Percentiles rank a stretch among this genome's conserved stretches.
These are phyloP conservation scores for Melanotaenia parkinsoni DNA, from an alignment of 2,797 vertebrate species.

Conservation along the genomic window DNA sequence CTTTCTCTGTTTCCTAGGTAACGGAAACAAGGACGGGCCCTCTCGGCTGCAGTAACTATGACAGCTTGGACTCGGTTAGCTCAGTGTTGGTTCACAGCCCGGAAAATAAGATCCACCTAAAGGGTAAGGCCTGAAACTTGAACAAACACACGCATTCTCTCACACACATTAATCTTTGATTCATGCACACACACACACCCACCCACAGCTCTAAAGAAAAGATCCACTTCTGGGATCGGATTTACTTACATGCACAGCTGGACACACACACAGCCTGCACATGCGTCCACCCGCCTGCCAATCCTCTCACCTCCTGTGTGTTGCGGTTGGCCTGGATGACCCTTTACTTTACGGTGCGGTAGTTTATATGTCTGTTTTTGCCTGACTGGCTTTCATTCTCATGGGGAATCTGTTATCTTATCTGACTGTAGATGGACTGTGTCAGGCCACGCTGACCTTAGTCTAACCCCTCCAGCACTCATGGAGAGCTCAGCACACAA, in stretches of 20 bases:
- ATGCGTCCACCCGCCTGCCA: slow-evolving; percentile 42
- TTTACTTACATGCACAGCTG: slow-evolving; percentile 18
- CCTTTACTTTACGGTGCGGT: slow-evolving; percentile 71
- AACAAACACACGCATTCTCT: slow-evolving; percentile 12
- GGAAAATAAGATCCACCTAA: slow-evolving; percentile 97
- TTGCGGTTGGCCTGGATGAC: slow-evolving; percentile 58
- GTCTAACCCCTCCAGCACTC: slow-evolving; percentile 30
- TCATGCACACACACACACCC: slow-evolving; percentile 6
- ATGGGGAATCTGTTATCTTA: slow-evolving; percentile 66
- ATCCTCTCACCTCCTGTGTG: slow-evolving; percentile 57
- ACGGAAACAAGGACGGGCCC: slow-evolving; percentile 97
- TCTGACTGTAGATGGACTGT: slow-evolving; percentile 51
- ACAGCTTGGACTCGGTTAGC: slow-evolving; percentile 98
- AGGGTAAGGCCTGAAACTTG: slow-evolving; percentile 82
- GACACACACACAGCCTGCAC: slow-evolving; percentile 26
- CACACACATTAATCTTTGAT: slow-evolving; percentile 15
- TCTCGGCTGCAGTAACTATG: slow-evolving; percentile 99
- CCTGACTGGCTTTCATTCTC: slow-evolving; percentile 53
- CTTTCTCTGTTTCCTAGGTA: slow-evolving; percentile 85
- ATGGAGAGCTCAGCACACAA: slow-evolving; percentile 20
- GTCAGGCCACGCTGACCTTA: slow-evolving; percentile 51
- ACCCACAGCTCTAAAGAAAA: slow-evolving; percentile 27
- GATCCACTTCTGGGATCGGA: slow-evolving; percentile 20
- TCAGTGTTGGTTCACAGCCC: slow-evolving; percentile 98
- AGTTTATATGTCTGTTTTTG: slow-evolving; percentile 71